Base-by-base conservation (phyloP, 2,797 vertebrate genomes). In the Sciurus vulgaris region DNA sequence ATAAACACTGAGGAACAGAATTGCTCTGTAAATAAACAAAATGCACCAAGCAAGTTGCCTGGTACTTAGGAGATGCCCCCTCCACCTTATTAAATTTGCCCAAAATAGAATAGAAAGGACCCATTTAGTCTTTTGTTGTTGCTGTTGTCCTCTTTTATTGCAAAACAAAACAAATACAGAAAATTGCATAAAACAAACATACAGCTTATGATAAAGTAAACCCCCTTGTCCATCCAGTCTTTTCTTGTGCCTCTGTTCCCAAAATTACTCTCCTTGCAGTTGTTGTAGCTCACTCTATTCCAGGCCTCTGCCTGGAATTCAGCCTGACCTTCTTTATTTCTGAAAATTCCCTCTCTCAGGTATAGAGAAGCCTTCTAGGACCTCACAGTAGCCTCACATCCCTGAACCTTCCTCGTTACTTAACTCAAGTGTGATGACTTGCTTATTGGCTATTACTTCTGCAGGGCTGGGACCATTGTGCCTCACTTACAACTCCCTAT, bases 1-100 rank as follows among this genome's bases (percentile, higher is more conserved):
- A 72, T 86, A 79, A 96, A 95, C 86, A 88, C 44, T 74, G 63
- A 41, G 18, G 7, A 95, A 86, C 11, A 94, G 54, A 88, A 76
- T 44, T 70, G 35, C 74, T 96, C 83, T 92, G 59, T 83, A 83
- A 95, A 95, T 93, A 95, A 95, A 96, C 85, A 95, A 8, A 93
- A 97, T 91, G 51, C 70, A n/a, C 54, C 30, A 20, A 92, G 54
- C 30, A 87, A 84, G 13, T 56, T 73, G 81, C n/a, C 33, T 85
- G 76, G 76, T 73, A 47, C 69, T 82, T 47, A 44, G 49, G 67
- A 94, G 85, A 61, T 56, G 24, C 38, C 33, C 54, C 20, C 56
- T 65, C 47, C 10, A 10, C 86, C n/a, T 84, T 77, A 77, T 51
- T 33, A 85, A 91, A 76, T 38, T 44, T 56, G 56, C 56, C 22